Evolutionary conservation across 2,888 invertebrate species (phyloP), one percentile per base, ranked within the genome.

Genomic region (Uropetala carovei): DNA sequence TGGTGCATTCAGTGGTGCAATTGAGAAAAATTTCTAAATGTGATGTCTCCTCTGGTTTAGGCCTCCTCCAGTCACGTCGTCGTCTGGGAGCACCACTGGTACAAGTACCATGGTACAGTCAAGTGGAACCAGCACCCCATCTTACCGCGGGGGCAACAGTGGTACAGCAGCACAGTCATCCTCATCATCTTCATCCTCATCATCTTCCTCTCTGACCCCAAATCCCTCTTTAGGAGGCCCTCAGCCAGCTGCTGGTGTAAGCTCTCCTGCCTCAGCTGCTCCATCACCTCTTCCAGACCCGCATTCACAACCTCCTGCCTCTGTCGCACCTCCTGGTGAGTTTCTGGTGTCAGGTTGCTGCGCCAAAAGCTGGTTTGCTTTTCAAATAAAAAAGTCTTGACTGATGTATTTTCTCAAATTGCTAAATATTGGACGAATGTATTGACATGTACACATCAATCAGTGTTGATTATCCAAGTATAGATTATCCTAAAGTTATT

Each of bases 211-310:
- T 3, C 85, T 85, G 94, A 94, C 95, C 93, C 94, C 95, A 94
- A 95, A 95, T 95, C 95, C 95, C 95, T 96, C 95, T 95, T 95
- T 94, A 94, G 95, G 95, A 94, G 94, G 95, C 95, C 95, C 96
- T 94, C 95, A 96, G 93, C 96, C 96, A 84, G 95, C 95, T 93
- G 95, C 96, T 22, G 96, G 96, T 13, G 96, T 96, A 82, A 97
- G 96, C 93, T 96, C 97, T 92, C 96, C 97, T 92, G 96, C 97
- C 93, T 96, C 97, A 93, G 96, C 97, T 92, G 96, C 96, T 86
- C 96, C 97, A 5, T 97, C 97, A 92, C 98, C 97, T 57, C 95
- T 97, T 93, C 96, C 97, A 92, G 97, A 97, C 93, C 96, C 97
- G 59, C 96, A 96, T 94, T 97, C 97, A 93, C 97, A 97, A 94